Conservation (phyloP, 2,888 invertebrate species). For the Drosophila melanocephala region DNA sequence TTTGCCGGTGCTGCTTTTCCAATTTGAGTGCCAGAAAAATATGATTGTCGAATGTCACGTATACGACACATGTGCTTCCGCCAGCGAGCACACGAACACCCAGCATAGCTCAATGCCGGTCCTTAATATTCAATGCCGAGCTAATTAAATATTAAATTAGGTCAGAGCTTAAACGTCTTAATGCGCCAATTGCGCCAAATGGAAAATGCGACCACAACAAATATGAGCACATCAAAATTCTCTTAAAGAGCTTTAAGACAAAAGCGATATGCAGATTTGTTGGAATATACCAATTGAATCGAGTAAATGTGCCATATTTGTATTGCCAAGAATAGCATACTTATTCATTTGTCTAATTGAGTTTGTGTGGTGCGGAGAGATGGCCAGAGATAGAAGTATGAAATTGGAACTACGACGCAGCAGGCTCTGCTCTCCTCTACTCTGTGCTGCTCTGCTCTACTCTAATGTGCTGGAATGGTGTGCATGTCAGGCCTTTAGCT, state of each 20-base stretch:
- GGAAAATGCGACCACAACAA: constrained; percentile 27
- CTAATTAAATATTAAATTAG: constrained; percentile 78
- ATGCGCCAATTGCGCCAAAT: constrained; percentile 50
- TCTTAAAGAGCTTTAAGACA: constrained; percentile 20
- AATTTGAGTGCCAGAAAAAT: constrained; percentile 33
- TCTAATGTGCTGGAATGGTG: constrained; percentile 38
- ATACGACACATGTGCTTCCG: constrained; percentile 72
- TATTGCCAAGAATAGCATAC: constrained; percentile 41
- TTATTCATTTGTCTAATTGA: constrained; percentile 78
- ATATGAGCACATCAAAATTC: constrained; percentile 35
- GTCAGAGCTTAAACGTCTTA: constrained; percentile 61
- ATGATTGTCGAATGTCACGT: constrained; percentile 77
- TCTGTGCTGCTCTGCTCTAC: background rate
- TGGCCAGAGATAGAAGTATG: constrained; percentile 19
- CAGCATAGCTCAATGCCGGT: constrained; percentile 9
- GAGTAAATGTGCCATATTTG: constrained; percentile 2
- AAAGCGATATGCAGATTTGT: constrained; percentile 7
- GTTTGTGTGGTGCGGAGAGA: constrained; percentile 33
- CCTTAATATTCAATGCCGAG: constrained; percentile 46
- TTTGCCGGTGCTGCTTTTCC: constrained; percentile 14
- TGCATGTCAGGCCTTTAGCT: constrained; percentile 66
- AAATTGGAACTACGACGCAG: constrained; percentile 26
- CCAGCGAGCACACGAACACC: constrained; percentile 48
- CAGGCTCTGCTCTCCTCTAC: background rate
- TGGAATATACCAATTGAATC: constrained; percentile 56